Evolutionary conservation across 2,888 invertebrate species (phyloP).

Genomic region (Smittia aterrima): DNA sequence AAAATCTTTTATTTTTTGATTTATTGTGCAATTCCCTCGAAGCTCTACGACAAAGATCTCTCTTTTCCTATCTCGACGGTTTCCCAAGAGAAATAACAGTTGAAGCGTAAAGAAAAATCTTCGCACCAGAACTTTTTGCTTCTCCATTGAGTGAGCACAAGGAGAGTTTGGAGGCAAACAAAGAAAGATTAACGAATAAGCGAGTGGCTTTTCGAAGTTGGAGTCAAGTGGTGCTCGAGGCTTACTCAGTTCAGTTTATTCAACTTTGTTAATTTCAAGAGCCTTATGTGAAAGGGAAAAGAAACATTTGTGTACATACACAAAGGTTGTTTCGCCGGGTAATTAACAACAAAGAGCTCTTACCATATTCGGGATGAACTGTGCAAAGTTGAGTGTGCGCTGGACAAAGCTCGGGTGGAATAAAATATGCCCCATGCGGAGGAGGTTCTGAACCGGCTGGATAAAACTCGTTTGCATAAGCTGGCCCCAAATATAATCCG

Average conservation of each 20-base stretch:
- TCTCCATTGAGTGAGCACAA: neutral
- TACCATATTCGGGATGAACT: conserved; percentile 73
- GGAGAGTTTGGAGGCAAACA: neutral
- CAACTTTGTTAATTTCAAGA: neutral
- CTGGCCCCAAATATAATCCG: conserved; percentile 33
- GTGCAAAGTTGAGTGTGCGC: conserved; percentile 71
- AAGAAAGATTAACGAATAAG: neutral
- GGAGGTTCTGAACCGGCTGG: conserved; percentile 13
- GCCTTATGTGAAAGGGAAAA: neutral
- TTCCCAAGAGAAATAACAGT: neutral
- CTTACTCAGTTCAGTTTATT: neutral
- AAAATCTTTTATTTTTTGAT: neutral
- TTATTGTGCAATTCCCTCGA: conserved; percentile 13
- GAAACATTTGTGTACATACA: too few species aligned
- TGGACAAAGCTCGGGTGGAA: conserved; percentile 57
- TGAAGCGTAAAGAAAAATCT: conserved; percentile 6
- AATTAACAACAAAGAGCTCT: conserved; percentile 44
- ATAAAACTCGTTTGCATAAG: conserved; percentile 33
- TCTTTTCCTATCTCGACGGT: neutral
- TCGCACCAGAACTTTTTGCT: conserved; percentile 7
- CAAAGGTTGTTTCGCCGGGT: neutral
- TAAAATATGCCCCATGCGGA: conserved; percentile 49
- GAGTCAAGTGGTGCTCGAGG: neutral
- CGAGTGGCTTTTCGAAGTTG: neutral
- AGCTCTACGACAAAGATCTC: neutral